Conservation (phyloP, 2,797 vertebrate genomes). For the Okamejei kenojei region DNA sequence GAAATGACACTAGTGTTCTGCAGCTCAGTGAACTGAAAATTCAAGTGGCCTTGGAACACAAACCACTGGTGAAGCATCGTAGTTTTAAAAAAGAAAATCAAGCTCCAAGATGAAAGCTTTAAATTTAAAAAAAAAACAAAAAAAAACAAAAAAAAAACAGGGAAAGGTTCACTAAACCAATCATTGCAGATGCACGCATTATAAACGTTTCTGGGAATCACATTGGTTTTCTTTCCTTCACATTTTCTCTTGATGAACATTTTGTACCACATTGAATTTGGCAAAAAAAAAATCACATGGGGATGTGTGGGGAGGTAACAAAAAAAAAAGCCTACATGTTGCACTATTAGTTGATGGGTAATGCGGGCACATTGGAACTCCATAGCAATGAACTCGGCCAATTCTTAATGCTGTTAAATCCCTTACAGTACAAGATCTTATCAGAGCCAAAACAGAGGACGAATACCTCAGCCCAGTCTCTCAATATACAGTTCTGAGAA, state of each 20-base stretch:
- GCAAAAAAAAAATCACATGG: conserved; percentile 40
- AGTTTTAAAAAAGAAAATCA: background rate
- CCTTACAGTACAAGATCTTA: conserved; percentile 55
- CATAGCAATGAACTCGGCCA: conserved; percentile 38
- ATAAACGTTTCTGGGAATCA: background rate
- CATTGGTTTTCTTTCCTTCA: conserved; percentile 34
- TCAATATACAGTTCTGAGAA: conserved; percentile 63
- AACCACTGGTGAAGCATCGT: background rate
- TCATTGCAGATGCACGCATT: background rate
- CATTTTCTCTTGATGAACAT: conserved; percentile 15
- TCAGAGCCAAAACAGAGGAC: conserved; percentile 4
- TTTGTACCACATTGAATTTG: conserved; percentile 48
- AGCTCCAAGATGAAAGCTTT: background rate
- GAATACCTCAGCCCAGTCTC: conserved; percentile 37
- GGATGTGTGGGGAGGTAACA: background rate
- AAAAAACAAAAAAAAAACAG: background rate
- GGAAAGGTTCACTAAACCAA: background rate
- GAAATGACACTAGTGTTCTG: background rate
- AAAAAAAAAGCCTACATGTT: conserved; percentile 15
- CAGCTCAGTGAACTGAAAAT: conserved; percentile 29
- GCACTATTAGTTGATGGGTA: background rate
- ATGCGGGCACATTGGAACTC: conserved; percentile 14
- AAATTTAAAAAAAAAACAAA: background rate
- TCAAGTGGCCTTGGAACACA: background rate
- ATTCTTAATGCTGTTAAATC: conserved; percentile 64